Percentiles rank a stretch among this genome's conserved stretches.
Evolutionary conservation across 2,888 invertebrate genomes (phyloP).

Genomic region (Drosophila engyochracea): DNA sequence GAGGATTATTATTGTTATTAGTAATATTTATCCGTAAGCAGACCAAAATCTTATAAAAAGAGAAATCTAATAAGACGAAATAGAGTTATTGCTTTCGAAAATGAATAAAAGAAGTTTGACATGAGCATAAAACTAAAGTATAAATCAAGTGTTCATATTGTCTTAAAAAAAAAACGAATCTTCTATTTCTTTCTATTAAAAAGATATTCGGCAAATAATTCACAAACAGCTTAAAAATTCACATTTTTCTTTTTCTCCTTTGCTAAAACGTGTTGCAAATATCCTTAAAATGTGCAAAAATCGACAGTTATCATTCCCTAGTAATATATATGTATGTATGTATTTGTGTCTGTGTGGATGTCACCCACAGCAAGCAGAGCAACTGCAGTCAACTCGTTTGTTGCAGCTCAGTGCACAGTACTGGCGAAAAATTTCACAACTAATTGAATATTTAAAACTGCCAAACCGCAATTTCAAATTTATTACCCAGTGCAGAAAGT

Average conservation of each 20-base stretch:
- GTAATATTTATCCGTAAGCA: neutral
- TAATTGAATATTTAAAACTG: conserved; percentile 84
- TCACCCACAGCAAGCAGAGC: conserved; percentile 1
- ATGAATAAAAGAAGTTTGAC: neutral
- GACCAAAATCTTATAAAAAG: neutral
- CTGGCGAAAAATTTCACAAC: conserved; percentile 79
- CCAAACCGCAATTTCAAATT: conserved; percentile 83
- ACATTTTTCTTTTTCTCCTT: conserved; percentile 3
- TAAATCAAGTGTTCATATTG: neutral
- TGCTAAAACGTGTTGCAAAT: conserved; percentile 37
- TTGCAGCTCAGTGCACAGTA: conserved; percentile 37
- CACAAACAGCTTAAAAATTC: neutral
- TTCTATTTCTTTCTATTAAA: neutral
- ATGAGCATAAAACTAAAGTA: neutral
- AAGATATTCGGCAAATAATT: neutral
- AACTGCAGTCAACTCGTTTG: conserved; percentile 45
- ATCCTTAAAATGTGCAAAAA: conserved; percentile 49
- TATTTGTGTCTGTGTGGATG: neutral
- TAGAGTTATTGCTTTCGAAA: neutral
- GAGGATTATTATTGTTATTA: conserved; percentile 19
- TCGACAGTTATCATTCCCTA: conserved; percentile 58
- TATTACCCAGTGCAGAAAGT: conserved; percentile 75
- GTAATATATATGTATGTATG: neutral
- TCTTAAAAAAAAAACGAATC: neutral
- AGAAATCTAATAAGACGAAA: neutral